Evolutionary conservation across 2,797 vertebrate species (phyloP), one percentile per base, ranked within the genome.

Genomic region (Peromyscus eremicus): DNA sequence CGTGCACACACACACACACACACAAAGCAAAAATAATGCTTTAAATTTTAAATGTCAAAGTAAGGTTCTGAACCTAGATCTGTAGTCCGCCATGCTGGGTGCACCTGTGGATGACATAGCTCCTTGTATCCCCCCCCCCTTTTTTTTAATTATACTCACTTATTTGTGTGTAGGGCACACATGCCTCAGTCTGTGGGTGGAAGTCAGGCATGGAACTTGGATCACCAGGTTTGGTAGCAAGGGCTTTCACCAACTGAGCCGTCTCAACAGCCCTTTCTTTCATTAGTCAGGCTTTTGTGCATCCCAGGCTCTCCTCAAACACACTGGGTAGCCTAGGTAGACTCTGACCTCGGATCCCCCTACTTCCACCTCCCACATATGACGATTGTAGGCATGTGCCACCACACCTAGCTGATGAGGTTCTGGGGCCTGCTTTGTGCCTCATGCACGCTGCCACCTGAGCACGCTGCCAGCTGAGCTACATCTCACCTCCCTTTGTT

Each of bases 51-150:
- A 52, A 62, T 83, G n/a, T 64, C 71, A 62, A 89, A 86, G 55
- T 0, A 0, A 6, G 70, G 40, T 73, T 85, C 37, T 79, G 66
- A 91, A 82, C 49, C 2, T 62, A 60, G 34, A 66, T 32, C 11
- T 0, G 8, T n/a, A 19, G 11, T 25, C 68, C 3, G 5, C 76
- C 32, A 1, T 29, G 71, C 52, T 27, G 6, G 79, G 75, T 29
- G 8, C 8, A 1, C 17, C 49, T 0, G 8, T 12, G 12, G 40
- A 2, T 37, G 43, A 46, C 12, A 29, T 4, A 43, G 43, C 6
- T 14, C n/a, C 1, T 46, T 49, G 1, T 29, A 32, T 40, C 85
- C 25, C 40, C 66, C 13, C 14, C 46, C 82, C 34, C 46, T 46
- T 46, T 10, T 52, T 71, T 81, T 52, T 71, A 71, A 71, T 71